Base-by-base conservation (phyloP, 2,113 vertebrate genomes). In the Vicugna pacos region DNA sequence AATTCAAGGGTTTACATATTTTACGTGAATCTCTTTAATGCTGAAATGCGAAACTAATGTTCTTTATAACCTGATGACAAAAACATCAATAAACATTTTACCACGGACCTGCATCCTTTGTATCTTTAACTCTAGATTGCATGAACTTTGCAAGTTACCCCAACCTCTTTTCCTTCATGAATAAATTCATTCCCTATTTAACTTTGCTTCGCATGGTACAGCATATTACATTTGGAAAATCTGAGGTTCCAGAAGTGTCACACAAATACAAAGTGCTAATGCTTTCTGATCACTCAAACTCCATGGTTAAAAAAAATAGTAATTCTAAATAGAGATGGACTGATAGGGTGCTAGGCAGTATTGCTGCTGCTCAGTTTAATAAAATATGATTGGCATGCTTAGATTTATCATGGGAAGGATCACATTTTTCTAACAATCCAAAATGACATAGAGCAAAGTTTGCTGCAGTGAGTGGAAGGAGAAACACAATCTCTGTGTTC, bases 301-400 rank as follows among this genome's bases (percentile, higher is more conserved):
- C 48, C 80, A 35, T 69, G 54, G 77, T 92, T 95, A 93, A 96
- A 96, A 97, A 98, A 98, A 89, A 97, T 93, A 64, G 95, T 97
- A 98, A 98, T 98, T 87, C 97, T 97, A 98, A 98, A 98, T 97
- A 98, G 97, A 98, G 98, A 98, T 98, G 65, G 65, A 95, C 88
- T 97, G 98, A 98, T 98, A 98, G 7, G 17, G 67, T 81, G 56
- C 84, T 96, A 54, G 95, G 84, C 97, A 77, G 97, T 98, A 98
- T 97, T 98, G 96, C 94, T 97, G 38, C 72, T 97, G 87, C 97
- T 97, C 96, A 92, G 22, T 98, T 98, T 99, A 98, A 98, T 99
- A 98, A 99, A 99, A 97, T 97, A 82, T 98, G 97, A 98, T 98
- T 98, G 98, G 96, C 98, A 98, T 95, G 50, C 95, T 97, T 97